phyloP scores from a whole-genome alignment of 2,797 vertebrate genomes.

The Phataginus tetradactyla region DNA sequence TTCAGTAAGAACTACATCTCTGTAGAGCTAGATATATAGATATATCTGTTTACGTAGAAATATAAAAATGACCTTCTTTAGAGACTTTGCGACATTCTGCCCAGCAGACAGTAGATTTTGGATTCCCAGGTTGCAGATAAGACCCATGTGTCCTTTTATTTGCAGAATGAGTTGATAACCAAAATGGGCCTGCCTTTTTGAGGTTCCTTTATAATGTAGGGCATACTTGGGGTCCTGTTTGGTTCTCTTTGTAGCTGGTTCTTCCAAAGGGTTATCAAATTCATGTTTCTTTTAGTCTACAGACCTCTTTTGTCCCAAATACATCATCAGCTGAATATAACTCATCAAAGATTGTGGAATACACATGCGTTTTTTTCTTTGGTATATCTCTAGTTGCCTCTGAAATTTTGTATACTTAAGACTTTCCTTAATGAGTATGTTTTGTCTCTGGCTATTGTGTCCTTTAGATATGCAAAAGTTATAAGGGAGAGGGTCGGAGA shows the following conservation, averaged over 20 bases:
- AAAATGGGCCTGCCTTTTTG: background rate
- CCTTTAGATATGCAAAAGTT: conserved; percentile 90
- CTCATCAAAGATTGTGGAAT: background rate
- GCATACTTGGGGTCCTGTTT: background rate
- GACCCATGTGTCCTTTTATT: background rate
- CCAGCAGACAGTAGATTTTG: background rate
- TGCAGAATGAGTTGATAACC: background rate
- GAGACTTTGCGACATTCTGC: background rate
- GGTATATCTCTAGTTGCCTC: background rate
- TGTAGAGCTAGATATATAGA: background rate
- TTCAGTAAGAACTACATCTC: background rate
- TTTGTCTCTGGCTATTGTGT: background rate
- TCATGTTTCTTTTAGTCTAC: background rate
- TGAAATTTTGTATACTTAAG: background rate
- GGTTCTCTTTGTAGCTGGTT: background rate
- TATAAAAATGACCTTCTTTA: background rate
- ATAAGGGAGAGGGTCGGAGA: conserved; percentile 86
- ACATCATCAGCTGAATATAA: background rate
- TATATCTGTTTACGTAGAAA: background rate
- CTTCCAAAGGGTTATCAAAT: background rate
- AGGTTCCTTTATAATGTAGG: background rate
- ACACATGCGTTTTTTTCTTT: background rate
- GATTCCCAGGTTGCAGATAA: background rate
- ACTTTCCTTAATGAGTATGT: background rate
- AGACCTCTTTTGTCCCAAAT: background rate